phyloP scores from a whole-genome alignment of 2,113 vertebrate species.

The Microcebus ravelobensis region DNA sequence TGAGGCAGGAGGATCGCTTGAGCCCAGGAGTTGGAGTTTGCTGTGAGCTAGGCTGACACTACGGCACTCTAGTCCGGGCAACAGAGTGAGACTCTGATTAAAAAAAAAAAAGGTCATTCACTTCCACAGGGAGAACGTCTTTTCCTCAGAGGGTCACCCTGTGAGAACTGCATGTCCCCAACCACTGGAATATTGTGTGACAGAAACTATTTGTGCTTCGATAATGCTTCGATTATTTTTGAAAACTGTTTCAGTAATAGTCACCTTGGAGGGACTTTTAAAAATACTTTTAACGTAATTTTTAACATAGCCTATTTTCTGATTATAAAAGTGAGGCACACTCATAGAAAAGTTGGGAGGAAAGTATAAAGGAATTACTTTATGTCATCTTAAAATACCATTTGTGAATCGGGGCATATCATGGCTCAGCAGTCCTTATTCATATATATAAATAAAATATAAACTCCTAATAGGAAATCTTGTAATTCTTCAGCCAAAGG shows the following conservation, averaged over 20 bases:
- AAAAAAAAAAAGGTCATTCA: background rate
- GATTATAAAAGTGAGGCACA: slow-evolving; percentile 27
- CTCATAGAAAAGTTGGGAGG: background rate
- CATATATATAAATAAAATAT: background rate
- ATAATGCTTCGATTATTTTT: background rate
- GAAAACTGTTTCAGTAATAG: background rate
- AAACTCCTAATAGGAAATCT: background rate
- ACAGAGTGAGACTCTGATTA: too few species aligned
- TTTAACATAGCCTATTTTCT: slow-evolving; percentile 41
- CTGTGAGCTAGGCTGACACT: too few species aligned
- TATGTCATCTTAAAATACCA: slow-evolving; percentile 44
- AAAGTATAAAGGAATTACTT: slow-evolving; percentile 26
- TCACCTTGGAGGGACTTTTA: background rate
- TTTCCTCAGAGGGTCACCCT: background rate
- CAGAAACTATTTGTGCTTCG: background rate
- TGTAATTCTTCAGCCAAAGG: slow-evolving; percentile 49
- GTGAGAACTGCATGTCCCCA: background rate
- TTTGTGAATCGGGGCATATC: background rate
- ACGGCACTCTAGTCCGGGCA: too few species aligned
- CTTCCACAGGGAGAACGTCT: background rate
- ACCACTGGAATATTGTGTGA: background rate
- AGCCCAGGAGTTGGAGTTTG: too few species aligned
- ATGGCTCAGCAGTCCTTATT: background rate
- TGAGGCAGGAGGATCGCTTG: too few species aligned
- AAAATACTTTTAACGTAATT: background rate